Evolutionary conservation across 2,888 invertebrate species (phyloP).

Genomic region (Alviniconcha strummeri): DNA sequence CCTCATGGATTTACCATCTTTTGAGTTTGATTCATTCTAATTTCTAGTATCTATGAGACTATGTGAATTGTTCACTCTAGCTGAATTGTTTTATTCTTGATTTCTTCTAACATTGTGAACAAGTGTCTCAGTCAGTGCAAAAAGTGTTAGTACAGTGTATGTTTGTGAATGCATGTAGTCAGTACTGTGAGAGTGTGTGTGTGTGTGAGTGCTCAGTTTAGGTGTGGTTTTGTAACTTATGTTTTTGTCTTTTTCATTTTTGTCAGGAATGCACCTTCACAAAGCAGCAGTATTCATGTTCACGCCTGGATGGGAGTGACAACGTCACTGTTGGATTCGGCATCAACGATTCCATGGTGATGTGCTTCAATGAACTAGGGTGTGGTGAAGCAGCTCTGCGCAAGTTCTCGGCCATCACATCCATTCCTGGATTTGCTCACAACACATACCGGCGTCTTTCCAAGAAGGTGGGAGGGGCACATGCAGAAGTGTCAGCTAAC

Average conservation of each 20-base stretch:
- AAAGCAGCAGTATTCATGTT: neutral
- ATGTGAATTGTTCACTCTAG: neutral
- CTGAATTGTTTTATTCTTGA: neutral
- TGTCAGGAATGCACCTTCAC: neutral
- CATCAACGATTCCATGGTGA: constrained; percentile 9
- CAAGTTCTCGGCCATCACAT: constrained; percentile 3
- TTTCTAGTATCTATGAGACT: neutral
- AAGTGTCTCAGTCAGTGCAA: too few species aligned
- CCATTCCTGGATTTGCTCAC: constrained; percentile 4
- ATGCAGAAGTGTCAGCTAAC: too few species aligned
- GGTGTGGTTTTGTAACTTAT: neutral
- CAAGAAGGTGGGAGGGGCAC: neutral
- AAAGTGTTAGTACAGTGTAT: neutral
- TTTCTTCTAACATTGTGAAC: too few species aligned
- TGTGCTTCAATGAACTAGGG: constrained; percentile 24
- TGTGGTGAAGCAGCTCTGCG: neutral
- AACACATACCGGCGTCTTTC: neutral
- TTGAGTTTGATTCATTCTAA: neutral
- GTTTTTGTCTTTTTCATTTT: neutral
- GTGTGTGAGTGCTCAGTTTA: constrained; percentile 1
- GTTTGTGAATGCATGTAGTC: neutral
- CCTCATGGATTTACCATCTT: neutral
- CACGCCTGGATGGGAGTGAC: neutral
- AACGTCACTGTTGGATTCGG: constrained; percentile 4
- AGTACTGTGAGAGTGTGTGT: neutral